Evolutionary conservation across 2,888 invertebrate species (phyloP).

Genomic region (Argyra leucocephala): DNA sequence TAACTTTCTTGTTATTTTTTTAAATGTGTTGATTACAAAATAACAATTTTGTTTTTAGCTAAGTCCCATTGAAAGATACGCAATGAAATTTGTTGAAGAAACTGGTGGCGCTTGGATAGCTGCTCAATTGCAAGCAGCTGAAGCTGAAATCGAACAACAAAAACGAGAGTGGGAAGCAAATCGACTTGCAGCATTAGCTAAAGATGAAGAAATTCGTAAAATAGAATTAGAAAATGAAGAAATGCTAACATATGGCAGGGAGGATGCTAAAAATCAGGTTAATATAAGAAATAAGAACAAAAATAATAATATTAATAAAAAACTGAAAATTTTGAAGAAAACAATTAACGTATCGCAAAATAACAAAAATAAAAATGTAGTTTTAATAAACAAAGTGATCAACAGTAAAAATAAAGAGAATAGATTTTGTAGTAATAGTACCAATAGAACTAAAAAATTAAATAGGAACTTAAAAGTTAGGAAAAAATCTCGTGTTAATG

Average conservation of each 20-base stretch:
- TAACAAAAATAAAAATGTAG: constrained; percentile 16
- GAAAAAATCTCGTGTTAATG: constrained; percentile 20
- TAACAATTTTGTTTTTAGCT: constrained; percentile 51
- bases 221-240: constrained; percentile 53
- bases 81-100: constrained; percentile 84
- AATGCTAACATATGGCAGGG: constrained; percentile 63
- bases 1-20: not conserved
- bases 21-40: not conserved
- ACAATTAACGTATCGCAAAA: constrained; percentile 12
- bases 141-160: constrained; percentile 75
- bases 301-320: constrained; percentile 12
- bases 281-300: constrained; percentile 40
- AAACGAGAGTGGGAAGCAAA: constrained; percentile 84
- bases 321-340: constrained; percentile 11
- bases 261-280: constrained; percentile 79
- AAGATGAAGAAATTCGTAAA: constrained; percentile 54
- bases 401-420: constrained; percentile 27
- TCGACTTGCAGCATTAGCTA: constrained; percentile 59
- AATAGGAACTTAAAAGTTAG: constrained; percentile 18
- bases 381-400: constrained; percentile 19
- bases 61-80: constrained; percentile 88
- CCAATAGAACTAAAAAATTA: constrained; percentile 25
- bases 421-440: constrained; percentile 19
- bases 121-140: constrained; percentile 79
- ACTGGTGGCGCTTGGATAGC: constrained; percentile 68